phyloP scores from a whole-genome alignment of 2,797 vertebrate genomes.

The Platalea minor region DNA sequence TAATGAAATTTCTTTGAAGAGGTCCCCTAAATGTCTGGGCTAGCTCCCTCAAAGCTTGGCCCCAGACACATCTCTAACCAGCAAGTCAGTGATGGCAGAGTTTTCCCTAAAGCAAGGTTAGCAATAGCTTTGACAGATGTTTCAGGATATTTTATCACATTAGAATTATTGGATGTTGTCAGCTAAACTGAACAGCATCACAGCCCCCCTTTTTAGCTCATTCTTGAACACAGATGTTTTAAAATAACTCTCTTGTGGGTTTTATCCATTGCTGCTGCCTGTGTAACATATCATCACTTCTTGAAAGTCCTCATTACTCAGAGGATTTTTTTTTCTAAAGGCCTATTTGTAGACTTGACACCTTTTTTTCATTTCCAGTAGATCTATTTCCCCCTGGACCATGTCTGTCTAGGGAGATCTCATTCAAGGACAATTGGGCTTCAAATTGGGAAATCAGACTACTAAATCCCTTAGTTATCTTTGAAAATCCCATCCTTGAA shows the following conservation, averaged over 20 bases:
- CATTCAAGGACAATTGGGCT: conserved; percentile 57
- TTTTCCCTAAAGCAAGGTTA: neutral
- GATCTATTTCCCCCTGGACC: conserved; percentile 42
- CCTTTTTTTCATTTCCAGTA: conserved; percentile 11
- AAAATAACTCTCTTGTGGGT: conserved; percentile 19
- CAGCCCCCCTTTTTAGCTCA: neutral
- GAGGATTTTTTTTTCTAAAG: neutral
- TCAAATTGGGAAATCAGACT: conserved; percentile 56
- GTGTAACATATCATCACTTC: neutral
- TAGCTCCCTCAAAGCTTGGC: neutral
- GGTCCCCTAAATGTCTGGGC: neutral
- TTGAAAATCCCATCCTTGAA: conserved; percentile 62
- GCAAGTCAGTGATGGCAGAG: neutral
- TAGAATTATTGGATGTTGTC: conserved; percentile 46
- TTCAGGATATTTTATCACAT: conserved; percentile 31
- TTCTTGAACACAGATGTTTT: conserved; percentile 53
- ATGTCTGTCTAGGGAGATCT: conserved; percentile 36
- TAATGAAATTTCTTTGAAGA: neutral
- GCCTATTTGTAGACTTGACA: neutral
- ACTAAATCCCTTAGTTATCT: conserved; percentile 66
- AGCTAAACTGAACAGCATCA: neutral
- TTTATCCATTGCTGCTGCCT: conserved; percentile 8
- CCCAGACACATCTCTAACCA: neutral
- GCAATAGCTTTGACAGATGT: conserved; percentile 18
- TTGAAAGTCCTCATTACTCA: neutral